Base-by-base conservation (phyloP, 2,113 vertebrate species). In the Ondatra zibethicus region DNA sequence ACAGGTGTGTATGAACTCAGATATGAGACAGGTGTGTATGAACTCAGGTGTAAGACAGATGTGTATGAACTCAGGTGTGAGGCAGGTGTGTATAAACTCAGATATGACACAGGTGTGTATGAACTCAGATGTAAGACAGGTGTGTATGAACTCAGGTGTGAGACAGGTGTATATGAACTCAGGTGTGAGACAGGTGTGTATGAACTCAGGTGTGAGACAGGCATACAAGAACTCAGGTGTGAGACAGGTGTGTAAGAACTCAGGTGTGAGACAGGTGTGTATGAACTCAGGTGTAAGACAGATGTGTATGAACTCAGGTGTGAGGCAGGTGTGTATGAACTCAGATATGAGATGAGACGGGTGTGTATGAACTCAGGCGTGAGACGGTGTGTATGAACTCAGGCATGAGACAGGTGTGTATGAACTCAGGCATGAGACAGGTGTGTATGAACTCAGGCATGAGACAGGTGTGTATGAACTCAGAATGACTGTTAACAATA, bases 201-300 rank as follows among this genome's bases (percentile, higher is more conserved):
- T 73, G 19, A 23, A 23, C n/a, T 39, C 99, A 99, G 99, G 98
- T 99, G 99, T 99, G 99, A 99, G 99, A 99, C 99, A 99, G 99
- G 99, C 99, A 99, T 73, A n/a, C 5, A 42, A 25, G n/a, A 75
- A 25, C 72, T 42, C 99, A 99, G 99, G 98, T 99, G 99, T 99
- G 99, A 99, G 99, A 99, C 99, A 99, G 99, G 99, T 99, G 99
- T 78, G 16, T 19, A 33, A 33, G 76, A 50, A 10, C 47, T 50
- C 98, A 99, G 99, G 98, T 99, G 99, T 99, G 99, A 99, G 99
- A 99, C 99, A 99, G 99, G 99, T 99, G 99, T 55, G 9, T n/a
- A 13, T n/a, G 19, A 80, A 4, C 31, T 33, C 99, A 99, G 99
- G 98, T 99, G 99, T 99, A 99, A 99, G 99, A 99, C 99, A 99